Evolutionary conservation across 2,113 vertebrate genomes (phyloP).

Genomic region (Thomomys bottae): DNA sequence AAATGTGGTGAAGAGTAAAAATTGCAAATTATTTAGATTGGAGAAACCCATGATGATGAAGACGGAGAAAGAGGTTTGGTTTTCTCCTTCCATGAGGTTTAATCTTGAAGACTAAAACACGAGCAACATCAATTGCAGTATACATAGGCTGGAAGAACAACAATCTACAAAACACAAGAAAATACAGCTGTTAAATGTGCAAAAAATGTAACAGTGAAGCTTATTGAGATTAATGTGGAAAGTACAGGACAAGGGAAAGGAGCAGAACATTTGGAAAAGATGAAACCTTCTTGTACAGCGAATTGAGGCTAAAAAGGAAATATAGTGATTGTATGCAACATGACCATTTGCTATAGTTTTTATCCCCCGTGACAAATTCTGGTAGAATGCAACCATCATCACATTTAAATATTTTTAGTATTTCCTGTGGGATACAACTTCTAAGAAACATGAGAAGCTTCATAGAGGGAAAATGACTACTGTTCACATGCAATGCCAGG

Average conservation of each 20-base stretch:
- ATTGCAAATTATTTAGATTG: conserved; percentile 6
- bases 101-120: neutral
- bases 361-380: neutral
- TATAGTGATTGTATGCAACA: neutral
- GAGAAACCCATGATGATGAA: conserved; percentile 52
- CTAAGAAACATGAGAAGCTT: neutral
- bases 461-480: neutral
- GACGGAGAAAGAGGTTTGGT: conserved; percentile 38
- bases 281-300: no score
- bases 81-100: conserved; percentile 26
- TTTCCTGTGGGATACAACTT: neutral
- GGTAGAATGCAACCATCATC: neutral
- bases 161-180: neutral
- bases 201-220: no score
- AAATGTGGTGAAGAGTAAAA: conserved; percentile 22
- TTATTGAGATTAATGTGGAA: no score
- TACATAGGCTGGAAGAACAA: neutral
- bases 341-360: neutral
- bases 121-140: neutral
- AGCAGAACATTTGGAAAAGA: no score
- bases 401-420: neutral
- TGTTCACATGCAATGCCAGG: neutral
- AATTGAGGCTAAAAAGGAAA: no score
- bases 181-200: neutral
- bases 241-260: no score